Conservation (phyloP, 2,888 invertebrate species). For the Xestoiulus laeticollis region DNA sequence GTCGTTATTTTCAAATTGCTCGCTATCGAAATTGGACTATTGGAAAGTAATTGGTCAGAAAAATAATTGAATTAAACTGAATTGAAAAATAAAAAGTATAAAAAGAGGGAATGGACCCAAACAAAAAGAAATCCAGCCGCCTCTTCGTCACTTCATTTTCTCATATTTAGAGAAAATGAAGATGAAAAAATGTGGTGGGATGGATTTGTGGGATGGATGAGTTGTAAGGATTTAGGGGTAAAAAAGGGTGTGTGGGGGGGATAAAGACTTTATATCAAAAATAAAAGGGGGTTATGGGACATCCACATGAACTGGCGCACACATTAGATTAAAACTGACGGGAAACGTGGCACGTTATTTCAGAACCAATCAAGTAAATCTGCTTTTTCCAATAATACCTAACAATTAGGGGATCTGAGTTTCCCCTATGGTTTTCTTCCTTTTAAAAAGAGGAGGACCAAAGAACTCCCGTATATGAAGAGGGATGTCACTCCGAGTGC, state of each 20-base stretch:
- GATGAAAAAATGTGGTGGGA: neutral
- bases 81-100: conserved; percentile 32
- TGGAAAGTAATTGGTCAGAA: conserved; percentile 14
- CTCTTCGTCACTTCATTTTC: neutral
- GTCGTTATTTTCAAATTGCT: neutral
- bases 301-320: conserved; percentile 16
- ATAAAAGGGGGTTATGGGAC: neutral
- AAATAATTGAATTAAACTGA: conserved; percentile 42
- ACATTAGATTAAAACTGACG: conserved; percentile 17
- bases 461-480: conserved; percentile 24
- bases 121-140: neutral
- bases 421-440: neutral
- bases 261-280: neutral
- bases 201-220: neutral
- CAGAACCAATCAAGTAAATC: conserved; percentile 29
- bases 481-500: conserved; percentile 44
- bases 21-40: neutral
- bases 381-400: conserved; percentile 46
- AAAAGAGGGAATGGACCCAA: neutral
- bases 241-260: neutral
- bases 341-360: conserved; percentile 25
- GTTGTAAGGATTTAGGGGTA: neutral
- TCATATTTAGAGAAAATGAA: conserved; percentile 39
- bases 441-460: conserved; percentile 30
- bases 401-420: conserved; percentile 24